Evolutionary conservation across 2,888 invertebrate genomes (phyloP).

Genomic region (Lochmaea crataegi): DNA sequence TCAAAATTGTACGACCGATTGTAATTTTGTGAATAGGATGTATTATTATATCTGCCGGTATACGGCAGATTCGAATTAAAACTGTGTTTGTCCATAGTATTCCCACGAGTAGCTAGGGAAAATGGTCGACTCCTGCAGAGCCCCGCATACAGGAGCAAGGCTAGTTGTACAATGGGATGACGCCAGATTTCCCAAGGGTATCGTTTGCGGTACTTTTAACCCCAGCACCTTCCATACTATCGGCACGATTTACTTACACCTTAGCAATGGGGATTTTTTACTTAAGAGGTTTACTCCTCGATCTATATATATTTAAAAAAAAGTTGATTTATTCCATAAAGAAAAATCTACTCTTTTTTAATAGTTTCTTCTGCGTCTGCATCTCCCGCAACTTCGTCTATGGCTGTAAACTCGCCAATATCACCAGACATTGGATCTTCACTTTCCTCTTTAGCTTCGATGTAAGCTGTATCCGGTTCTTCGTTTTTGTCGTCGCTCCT

Average conservation of each 20-base stretch:
- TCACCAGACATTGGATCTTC: slow-evolving; percentile 12
- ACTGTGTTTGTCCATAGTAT: slow-evolving; percentile 23
- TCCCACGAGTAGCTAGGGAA: slow-evolving; percentile 43
- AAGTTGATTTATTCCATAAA: too few relatives aligned
- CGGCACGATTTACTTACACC: slow-evolving; percentile 39
- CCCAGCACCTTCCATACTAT: slow-evolving; percentile 38
- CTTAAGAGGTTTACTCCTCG: slow-evolving; percentile 40
- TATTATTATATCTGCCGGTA: slow-evolving; percentile 9
- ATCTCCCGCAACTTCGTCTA: slow-evolving; percentile 17
- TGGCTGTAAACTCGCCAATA: slow-evolving; percentile 17
- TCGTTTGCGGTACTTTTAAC: slow-evolving; percentile 38
- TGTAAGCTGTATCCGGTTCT: slow-evolving; percentile 19
- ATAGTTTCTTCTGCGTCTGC: slow-evolving; percentile 3
- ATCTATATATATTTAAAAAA: neutral
- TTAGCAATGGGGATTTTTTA: slow-evolving; percentile 41
- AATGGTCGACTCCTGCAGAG: slow-evolving; percentile 38
- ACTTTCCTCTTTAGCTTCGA: slow-evolving; percentile 16
- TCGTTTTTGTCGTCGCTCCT: slow-evolving; percentile 18
- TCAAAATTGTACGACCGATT: neutral
- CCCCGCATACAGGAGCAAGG: slow-evolving; percentile 39
- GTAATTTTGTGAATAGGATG: slow-evolving; percentile 12
- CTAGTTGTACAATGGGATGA: slow-evolving; percentile 35
- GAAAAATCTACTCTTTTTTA: neutral
- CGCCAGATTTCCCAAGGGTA: slow-evolving; percentile 38
- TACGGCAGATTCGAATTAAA: slow-evolving; percentile 14